Conservation (phyloP, 35 echinoderm and acorn worm species). For the Apostichopus californicus region DNA sequence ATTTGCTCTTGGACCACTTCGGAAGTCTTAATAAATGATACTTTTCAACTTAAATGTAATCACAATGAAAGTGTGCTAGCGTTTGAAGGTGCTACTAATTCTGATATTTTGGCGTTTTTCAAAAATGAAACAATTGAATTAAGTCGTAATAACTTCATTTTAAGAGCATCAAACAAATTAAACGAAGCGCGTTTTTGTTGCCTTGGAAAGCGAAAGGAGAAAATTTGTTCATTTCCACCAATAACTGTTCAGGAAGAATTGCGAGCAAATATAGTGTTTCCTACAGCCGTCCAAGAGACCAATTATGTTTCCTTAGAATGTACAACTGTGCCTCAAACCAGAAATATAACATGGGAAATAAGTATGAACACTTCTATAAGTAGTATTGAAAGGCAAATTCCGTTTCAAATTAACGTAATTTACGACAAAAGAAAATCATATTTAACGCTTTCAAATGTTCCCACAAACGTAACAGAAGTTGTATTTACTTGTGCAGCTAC, state of each 20-base stretch:
- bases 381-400: background rate
- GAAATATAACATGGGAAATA: background rate
- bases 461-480: background rate
- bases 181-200: background rate
- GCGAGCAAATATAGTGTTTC: background rate
- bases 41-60: background rate
- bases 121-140: background rate
- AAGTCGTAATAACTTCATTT: background rate
- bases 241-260: background rate
- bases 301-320: background rate
- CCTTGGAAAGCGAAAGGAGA: background rate
- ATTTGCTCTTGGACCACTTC: background rate
- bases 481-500: background rate
- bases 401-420: background rate
- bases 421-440: background rate
- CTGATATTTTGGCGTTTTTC: background rate
- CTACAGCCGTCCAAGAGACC: background rate
- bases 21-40: conserved; percentile 12
- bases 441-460: background rate
- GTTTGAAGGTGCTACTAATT: background rate
- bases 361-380: background rate
- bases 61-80: background rate
- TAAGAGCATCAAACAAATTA: background rate
- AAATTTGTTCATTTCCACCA: background rate
- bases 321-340: background rate